phyloP scores from a whole-genome alignment of 30 jellyfish, hydroid and myxozoan genomes.

The Nemopilema nomurai region DNA sequence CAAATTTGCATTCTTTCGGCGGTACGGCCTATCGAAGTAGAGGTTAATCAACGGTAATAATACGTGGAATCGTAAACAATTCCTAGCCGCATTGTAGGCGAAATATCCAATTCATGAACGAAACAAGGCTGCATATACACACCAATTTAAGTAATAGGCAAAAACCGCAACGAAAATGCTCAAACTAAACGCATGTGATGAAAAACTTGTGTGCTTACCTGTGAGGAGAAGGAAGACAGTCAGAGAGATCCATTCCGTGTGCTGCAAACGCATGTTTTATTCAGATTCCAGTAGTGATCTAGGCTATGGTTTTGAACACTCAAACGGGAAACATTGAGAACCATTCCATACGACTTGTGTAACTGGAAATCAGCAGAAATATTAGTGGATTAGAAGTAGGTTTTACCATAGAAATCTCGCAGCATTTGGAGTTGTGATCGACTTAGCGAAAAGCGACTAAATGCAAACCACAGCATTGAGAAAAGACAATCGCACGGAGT shows the following conservation, averaged over 20 bases:
- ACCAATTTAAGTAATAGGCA: not conserved
- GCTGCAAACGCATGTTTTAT: slow-evolving; percentile 32
- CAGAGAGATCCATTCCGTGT: slow-evolving; percentile 22
- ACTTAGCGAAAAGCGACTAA: slow-evolving; percentile 59
- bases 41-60: slow-evolving; percentile 40
- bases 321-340: not conserved
- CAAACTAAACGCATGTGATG: not conserved
- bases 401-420: slow-evolving; percentile 18
- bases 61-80: slow-evolving; percentile 27
- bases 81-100: slow-evolving; percentile 21
- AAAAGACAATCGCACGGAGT: slow-evolving; percentile 72
- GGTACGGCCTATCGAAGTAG: slow-evolving; percentile 61
- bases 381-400: slow-evolving; percentile 4
- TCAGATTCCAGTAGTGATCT: not conserved
- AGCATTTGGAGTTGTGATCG: slow-evolving; percentile 37
- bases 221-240: slow-evolving; percentile 40
- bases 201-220: slow-evolving; percentile 25
- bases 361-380: slow-evolving; percentile 7
- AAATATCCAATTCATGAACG: not conserved
- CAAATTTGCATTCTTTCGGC: slow-evolving; percentile 55
- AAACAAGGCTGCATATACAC: not conserved
- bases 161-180: not conserved
- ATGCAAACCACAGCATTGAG: slow-evolving; percentile 69
- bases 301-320: not conserved
- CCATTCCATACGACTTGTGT: not conserved